Conservation (phyloP, 2,113 vertebrate genomes). For the Pan paniscus region DNA sequence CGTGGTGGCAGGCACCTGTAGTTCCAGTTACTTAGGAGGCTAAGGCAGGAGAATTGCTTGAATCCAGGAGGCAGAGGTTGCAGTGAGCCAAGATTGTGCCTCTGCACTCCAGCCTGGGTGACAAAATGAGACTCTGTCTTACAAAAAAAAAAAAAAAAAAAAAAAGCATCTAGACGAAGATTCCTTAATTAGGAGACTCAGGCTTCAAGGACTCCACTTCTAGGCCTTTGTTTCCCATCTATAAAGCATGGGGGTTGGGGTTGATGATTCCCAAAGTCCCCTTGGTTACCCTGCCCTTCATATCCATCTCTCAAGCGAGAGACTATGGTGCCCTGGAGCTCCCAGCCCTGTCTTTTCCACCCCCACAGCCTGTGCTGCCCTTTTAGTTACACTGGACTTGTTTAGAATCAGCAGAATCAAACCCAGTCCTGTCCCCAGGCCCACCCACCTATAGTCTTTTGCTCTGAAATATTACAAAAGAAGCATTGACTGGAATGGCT, state of each 20-base stretch:
- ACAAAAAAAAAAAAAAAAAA: too few species aligned
- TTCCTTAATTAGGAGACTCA: background rate
- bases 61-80: too few species aligned
- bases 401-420: slow-evolving; percentile 35
- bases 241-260: background rate
- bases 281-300: background rate
- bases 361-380: background rate
- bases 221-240: background rate
- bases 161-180: background rate
- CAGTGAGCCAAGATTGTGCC: too few species aligned
- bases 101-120: too few species aligned
- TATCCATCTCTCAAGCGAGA: background rate
- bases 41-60: too few species aligned
- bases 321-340: background rate
- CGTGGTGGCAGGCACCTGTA: too few species aligned
- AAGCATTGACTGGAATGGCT: background rate
- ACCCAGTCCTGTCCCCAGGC: background rate
- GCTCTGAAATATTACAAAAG: slow-evolving; percentile 34
- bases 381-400: slow-evolving; percentile 45
- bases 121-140: too few species aligned
- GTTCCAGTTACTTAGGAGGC: too few species aligned
- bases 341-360: background rate
- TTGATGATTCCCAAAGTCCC: background rate
- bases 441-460: slow-evolving; percentile 49
- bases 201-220: background rate